Conservation (phyloP, 2,797 vertebrate species). For the Paratrypauchen microcephalus region DNA sequence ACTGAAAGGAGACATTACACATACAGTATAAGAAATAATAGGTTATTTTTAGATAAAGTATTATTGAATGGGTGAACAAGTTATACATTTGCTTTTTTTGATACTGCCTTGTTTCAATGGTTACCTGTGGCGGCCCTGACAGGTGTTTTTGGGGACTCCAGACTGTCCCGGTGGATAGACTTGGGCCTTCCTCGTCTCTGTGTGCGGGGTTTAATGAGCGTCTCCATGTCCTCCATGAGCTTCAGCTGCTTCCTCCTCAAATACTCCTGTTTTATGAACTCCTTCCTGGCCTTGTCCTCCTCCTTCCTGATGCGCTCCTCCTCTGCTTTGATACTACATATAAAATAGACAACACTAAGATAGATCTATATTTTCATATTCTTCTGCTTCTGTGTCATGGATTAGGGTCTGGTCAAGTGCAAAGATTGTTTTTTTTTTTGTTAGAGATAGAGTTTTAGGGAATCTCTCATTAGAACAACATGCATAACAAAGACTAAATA, state of each 20-base stretch:
- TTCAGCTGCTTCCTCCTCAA: slow-evolving; percentile 95
- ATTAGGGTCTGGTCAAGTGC: background rate
- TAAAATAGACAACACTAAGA: background rate
- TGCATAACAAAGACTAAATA: no score
- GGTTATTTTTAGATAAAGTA: background rate
- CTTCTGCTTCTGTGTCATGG: background rate
- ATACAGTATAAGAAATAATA: background rate
- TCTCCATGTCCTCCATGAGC: slow-evolving; percentile 97
- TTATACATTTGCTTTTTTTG: no score
- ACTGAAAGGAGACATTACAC: slow-evolving; percentile 87
- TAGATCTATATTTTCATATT: background rate
- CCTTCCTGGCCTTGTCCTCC: slow-evolving; percentile 90
- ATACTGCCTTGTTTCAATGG: slow-evolving; percentile 12
- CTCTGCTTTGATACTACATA: slow-evolving; percentile 88
- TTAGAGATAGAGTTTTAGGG: background rate
- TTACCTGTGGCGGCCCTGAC: slow-evolving; percentile 92
- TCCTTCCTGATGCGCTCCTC: slow-evolving; percentile 95
- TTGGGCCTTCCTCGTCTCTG: slow-evolving; percentile 90
- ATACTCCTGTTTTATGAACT: slow-evolving; percentile 97
- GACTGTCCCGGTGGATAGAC: slow-evolving; percentile 90
- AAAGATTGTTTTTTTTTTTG: background rate
- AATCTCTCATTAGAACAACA: no score
- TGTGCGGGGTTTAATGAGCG: slow-evolving; percentile 86
- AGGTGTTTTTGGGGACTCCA: slow-evolving; percentile 91
- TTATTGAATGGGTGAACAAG: background rate